Conservation (phyloP, 1,140 invertebrate genomes). For the Leptinotarsa undecemlineata region DNA sequence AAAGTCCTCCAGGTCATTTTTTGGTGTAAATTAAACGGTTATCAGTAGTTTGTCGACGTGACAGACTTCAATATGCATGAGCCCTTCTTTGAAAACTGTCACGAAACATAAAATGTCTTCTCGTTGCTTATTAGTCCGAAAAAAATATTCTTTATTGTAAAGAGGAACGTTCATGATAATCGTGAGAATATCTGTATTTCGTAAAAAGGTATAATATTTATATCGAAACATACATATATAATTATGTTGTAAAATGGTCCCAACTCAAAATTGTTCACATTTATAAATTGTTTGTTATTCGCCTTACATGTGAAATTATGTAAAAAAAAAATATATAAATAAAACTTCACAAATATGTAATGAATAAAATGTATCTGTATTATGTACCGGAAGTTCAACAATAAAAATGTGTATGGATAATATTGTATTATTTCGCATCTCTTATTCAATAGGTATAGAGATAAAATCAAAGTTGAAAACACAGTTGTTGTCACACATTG, state of each 20-base stretch:
- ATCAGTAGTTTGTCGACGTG: no score
- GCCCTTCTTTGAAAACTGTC: background rate
- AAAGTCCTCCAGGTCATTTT: no score
- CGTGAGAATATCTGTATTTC: background rate
- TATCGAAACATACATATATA: background rate
- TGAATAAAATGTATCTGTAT: background rate
- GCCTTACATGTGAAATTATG: background rate
- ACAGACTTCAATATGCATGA: background rate
- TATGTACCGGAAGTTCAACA: background rate
- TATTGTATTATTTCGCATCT: no score
- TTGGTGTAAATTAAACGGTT: no score
- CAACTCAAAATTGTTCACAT: background rate
- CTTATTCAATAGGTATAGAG: no score
- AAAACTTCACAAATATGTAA: background rate
- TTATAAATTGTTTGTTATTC: background rate
- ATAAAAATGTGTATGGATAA: background rate
- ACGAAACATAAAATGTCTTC: background rate
- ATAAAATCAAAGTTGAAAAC: no score
- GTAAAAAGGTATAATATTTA: slow-evolving; percentile 1
- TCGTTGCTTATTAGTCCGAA: no score
- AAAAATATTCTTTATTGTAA: background rate
- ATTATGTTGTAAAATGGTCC: background rate
- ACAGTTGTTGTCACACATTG: no score
- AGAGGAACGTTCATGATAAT: background rate
- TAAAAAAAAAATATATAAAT: background rate